These are phyloP conservation scores for Danaus chrysippus DNA, from an alignment of 2,888 invertebrate species.

Conservation along the genomic window DNA sequence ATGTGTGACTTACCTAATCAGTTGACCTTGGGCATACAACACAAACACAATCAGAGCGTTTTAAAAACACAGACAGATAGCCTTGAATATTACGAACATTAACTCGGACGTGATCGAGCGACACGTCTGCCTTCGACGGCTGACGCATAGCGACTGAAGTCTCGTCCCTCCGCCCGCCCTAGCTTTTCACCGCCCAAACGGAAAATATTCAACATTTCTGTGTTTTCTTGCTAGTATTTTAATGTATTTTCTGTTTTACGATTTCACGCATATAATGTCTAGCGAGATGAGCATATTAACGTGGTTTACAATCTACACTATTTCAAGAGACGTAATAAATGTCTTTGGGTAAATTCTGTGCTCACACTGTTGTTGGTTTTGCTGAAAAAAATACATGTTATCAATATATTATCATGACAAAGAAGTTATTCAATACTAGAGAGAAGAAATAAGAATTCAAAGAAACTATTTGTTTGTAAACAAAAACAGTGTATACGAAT, in stretches of 20 bases:
- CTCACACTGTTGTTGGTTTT: too few species aligned
- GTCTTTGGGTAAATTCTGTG: too few species aligned
- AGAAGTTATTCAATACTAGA: too few species aligned
- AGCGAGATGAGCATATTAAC: too few species aligned
- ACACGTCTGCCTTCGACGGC: constrained; percentile 46
- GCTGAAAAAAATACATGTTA: too few species aligned
- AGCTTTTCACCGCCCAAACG: constrained; percentile 65
- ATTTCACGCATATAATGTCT: background rate
- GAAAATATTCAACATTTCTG: constrained; percentile 42
- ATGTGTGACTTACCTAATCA: constrained; percentile 16
- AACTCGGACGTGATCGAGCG: constrained; percentile 12
- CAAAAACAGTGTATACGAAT: too few species aligned
- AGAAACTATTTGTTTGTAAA: too few species aligned
- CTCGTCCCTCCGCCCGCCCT: constrained; percentile 63
- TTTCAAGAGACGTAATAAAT: too few species aligned
- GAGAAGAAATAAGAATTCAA: too few species aligned
- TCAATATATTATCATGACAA: too few species aligned
- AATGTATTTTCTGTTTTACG: background rate
- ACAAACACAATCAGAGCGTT: constrained; percentile 19
- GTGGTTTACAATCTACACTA: too few species aligned
- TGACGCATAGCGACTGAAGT: constrained; percentile 58
- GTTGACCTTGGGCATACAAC: constrained; percentile 17
- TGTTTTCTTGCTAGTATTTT: background rate
- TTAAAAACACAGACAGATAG: constrained; percentile 16
- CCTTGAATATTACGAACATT: constrained; percentile 16